Evolutionary conservation across 23 tunicate genomes (phyloP), one percentile per base, ranked within the genome.

Genomic region (Trididemnum miniatum): DNA sequence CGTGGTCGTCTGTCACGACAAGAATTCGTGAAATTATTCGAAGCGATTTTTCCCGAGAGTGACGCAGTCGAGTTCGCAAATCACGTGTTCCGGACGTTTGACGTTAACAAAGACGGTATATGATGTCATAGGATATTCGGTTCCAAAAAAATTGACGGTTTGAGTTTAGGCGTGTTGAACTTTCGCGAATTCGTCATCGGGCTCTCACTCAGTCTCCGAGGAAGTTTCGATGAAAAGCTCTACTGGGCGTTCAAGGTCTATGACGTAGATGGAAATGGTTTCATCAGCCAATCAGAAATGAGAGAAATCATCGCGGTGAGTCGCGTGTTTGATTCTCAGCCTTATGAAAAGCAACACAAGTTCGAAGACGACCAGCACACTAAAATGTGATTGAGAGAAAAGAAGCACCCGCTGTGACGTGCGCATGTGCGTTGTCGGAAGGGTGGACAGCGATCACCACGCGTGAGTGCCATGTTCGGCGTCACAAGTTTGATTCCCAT

Each of bases 121-220:
- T 63, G 25, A 63, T n/a, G 25, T 24, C 57, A 49, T 49, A 49
- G 57, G 12, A 12, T 12, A 12, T 12, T 49, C 18, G 57, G 57
- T 9, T 12, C 57, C n/a, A n/a, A n/a, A n/a, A n/a, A n/a, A n/a
- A n/a, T n/a, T n/a, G n/a, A n/a, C n/a, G n/a, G n/a, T n/a, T n/a
- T n/a, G n/a, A n/a, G n/a, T 74, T 2, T 25, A 91, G 97, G 90
- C 37, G 39, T 51, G 4, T 65, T 91, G 35, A 89, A 91, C 37
- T 91, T 91, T 51, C 84, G 97, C 20, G 97, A 91, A 62, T 91
- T 91, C 81, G 75, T 91, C 15, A 71, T 76, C 76, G 97, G 92
- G 5, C 82, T 91, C 15, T 91, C 97, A 51, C 65, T 91, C 71
- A 81, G 91, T 9, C 73, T 75, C 1, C 84, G 82, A 34, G 97